Evolutionary conservation across 92 coral and sea anemone species (phyloP).

Genomic region (Scolanthus callimorphus): DNA sequence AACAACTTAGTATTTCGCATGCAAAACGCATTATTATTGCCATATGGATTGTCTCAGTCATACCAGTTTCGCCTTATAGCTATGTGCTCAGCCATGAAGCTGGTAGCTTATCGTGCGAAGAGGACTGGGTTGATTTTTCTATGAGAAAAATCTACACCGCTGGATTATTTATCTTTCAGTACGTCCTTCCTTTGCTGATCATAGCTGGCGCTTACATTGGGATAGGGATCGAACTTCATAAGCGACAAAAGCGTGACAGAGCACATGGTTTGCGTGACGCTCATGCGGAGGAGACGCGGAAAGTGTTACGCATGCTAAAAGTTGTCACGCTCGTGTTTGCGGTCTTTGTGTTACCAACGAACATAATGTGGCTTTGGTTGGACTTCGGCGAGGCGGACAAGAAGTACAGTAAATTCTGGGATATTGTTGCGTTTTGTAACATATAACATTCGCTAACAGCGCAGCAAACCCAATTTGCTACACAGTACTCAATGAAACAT

Average conservation of each 20-base stretch:
- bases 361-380: slow-evolving; percentile 94
- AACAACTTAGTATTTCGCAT: slow-evolving; percentile 60
- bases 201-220: slow-evolving; percentile 65
- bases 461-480: slow-evolving; percentile 94
- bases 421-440: slow-evolving; percentile 82
- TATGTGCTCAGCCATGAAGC: slow-evolving; percentile 44
- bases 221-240: slow-evolving; percentile 72
- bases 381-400: slow-evolving; percentile 83
- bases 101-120: slow-evolving; percentile 44
- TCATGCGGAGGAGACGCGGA: slow-evolving; percentile 75
- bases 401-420: slow-evolving; percentile 63
- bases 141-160: slow-evolving; percentile 76
- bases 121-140: slow-evolving; percentile 45
- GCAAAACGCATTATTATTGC: slow-evolving; percentile 59
- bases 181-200: slow-evolving; percentile 65
- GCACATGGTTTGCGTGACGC: slow-evolving; percentile 50
- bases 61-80: slow-evolving; percentile 84
- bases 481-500: slow-evolving; percentile 71
- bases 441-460: slow-evolving; percentile 89
- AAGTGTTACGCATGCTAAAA: slow-evolving; percentile 83
- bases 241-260: slow-evolving; percentile 24
- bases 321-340: slow-evolving; percentile 83
- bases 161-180: slow-evolving; percentile 57
- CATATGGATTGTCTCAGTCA: slow-evolving; percentile 66
- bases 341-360: slow-evolving; percentile 77